phyloP scores from a whole-genome alignment of 37 sponge, comb jelly and placozoan genomes.

The Hexactinellida sp. region DNA sequence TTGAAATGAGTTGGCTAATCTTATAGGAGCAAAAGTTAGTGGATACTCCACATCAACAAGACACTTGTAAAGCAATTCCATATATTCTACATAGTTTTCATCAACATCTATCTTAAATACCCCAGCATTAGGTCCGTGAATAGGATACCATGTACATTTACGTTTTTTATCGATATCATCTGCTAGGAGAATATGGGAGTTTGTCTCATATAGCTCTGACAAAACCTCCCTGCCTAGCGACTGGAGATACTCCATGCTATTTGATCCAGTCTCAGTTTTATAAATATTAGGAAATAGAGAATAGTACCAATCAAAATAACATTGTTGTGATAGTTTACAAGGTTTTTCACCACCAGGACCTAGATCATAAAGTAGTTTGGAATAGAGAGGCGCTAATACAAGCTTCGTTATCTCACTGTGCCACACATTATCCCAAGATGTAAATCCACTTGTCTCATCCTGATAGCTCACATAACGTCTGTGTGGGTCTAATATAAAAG shows the following conservation, averaged over 20 bases:
- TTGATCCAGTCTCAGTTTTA: background rate
- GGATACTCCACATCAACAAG: background rate
- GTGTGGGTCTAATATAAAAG: background rate
- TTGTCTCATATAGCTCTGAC: background rate
- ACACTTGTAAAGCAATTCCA: background rate
- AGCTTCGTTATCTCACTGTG: background rate
- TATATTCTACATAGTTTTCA: background rate
- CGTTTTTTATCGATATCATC: background rate
- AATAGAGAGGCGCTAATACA: background rate
- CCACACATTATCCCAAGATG: background rate
- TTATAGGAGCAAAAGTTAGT: background rate
- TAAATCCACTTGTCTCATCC: background rate
- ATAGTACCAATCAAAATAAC: background rate
- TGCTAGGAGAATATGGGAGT: background rate
- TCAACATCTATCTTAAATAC: background rate
- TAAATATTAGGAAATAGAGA: background rate
- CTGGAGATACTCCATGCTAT: background rate
- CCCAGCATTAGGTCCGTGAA: background rate
- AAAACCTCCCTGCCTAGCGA: background rate
- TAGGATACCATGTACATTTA: background rate
- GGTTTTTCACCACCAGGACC: background rate
- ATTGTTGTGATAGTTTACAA: background rate
- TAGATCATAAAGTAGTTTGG: background rate
- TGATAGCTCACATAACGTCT: background rate
- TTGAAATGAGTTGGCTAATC: background rate